Evolutionary conservation across 2,888 invertebrate genomes (phyloP).

Genomic region (Adela reaumurella): DNA sequence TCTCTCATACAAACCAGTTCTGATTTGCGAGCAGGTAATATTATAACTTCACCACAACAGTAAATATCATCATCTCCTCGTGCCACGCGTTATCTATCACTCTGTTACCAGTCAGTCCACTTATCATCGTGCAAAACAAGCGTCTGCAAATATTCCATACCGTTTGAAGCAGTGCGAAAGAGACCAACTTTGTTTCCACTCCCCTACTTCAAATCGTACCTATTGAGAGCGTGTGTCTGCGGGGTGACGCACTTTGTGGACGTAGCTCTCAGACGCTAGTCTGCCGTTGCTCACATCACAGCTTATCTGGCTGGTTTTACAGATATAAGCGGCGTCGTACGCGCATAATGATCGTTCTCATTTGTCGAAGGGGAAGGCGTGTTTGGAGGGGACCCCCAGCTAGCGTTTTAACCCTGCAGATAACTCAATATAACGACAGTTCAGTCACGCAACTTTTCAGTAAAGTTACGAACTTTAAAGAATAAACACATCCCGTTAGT

Average conservation of each 20-base stretch:
- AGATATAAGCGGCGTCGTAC: constrained; percentile 35
- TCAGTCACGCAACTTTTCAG: constrained; percentile 19
- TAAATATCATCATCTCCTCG: constrained; percentile 17
- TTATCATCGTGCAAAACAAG: constrained; percentile 21
- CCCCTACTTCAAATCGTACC: constrained; percentile 29
- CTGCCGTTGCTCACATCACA: constrained; percentile 40
- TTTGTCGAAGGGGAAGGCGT: constrained; percentile 43
- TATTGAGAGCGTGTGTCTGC: constrained; percentile 28
- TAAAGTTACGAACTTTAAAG: constrained; percentile 23
- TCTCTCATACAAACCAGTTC: no score
- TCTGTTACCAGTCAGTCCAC: not conserved
- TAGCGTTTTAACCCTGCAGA: not conserved
- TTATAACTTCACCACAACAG: not conserved
- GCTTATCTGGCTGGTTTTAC: constrained; percentile 34
- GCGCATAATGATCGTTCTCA: constrained; percentile 29
- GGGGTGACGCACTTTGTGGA: constrained; percentile 49
- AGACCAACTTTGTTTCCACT: constrained; percentile 30
- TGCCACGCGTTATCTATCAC: constrained; percentile 37
- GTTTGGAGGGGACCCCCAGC: constrained; percentile 21
- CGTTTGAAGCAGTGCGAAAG: constrained; percentile 43
- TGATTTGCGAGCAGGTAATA: not conserved
- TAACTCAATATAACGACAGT: constrained; percentile 7
- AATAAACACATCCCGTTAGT: not conserved
- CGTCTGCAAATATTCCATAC: constrained; percentile 45
- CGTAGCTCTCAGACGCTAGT: constrained; percentile 54